Percentiles rank a stretch among this genome's conserved stretches.
phyloP scores from a whole-genome alignment of 2,797 vertebrate genomes.

The Sebastes jordani region DNA sequence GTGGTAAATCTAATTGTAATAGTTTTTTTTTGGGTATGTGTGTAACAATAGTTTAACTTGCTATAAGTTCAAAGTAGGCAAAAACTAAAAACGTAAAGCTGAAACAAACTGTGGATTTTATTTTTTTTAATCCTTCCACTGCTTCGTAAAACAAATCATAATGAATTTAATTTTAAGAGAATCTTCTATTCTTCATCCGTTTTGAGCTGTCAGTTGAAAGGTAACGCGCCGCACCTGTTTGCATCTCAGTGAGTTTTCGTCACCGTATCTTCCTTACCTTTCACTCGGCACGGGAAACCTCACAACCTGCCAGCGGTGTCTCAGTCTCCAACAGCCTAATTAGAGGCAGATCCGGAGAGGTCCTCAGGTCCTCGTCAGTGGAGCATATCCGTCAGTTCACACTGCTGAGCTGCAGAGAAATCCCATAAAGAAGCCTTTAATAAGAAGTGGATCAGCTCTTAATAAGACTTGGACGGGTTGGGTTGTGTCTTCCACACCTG shows the following conservation, averaged over 20 bases:
- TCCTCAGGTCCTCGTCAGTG: conserved; percentile 46
- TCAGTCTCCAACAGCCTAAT: conserved; percentile 56
- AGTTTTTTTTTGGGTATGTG: too few species aligned
- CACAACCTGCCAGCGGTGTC: conserved; percentile 23
- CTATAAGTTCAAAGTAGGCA: neutral
- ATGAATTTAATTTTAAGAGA: neutral
- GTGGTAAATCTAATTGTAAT: too few species aligned
- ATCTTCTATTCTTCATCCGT: neutral
- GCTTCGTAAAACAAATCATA: neutral
- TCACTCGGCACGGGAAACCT: conserved; percentile 24
- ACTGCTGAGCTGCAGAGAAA: conserved; percentile 48
- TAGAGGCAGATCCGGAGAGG: conserved; percentile 55
- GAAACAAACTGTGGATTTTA: neutral
- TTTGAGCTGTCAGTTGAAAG: neutral
- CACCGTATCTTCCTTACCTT: conserved; percentile 5
- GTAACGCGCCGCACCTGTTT: conserved; percentile 8
- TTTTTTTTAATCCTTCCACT: neutral
- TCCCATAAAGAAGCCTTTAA: conserved; percentile 60
- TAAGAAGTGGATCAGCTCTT: conserved; percentile 64
- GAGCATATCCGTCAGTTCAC: conserved; percentile 58
- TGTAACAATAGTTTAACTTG: neutral
- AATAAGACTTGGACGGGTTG: conserved; percentile 52
- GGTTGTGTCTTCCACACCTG: conserved; percentile 31
- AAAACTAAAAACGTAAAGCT: neutral
- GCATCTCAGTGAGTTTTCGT: conserved; percentile 23